Evolutionary conservation across 2,113 vertebrate species (phyloP), one percentile per base, ranked within the genome.

Genomic region (Micronisus gabar): DNA sequence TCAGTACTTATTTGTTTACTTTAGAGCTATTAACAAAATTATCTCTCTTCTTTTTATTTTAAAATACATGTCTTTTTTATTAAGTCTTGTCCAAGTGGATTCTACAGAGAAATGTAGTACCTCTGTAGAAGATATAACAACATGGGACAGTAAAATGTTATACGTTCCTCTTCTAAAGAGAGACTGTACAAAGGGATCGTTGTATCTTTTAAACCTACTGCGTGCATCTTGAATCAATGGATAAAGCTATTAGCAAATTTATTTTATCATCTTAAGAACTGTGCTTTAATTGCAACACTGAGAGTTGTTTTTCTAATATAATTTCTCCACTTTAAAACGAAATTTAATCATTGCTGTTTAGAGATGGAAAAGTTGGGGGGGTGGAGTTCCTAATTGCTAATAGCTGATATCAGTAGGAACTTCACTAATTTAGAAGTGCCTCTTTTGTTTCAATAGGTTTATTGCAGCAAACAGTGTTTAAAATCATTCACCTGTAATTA

Each of bases 391-490:
- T 97, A 97, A 97, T 97, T 97, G 94, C 96, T 97, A 97, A 96
- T 96, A 96, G 97, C 86, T 94, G 89, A 82, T 91, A 95, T 91
- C 91, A 91, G 96, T 96, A 90, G 84, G 93, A 97, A 91, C 95
- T 95, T 95, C 89, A 93, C 93, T 97, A 97, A 97, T 97, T 97
- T 90, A 96, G 93, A 96, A 97, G 94, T 96, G 93, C 93, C 97
- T 97, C 93, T 97, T 97, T 97, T 97, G 96, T 97, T 97, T 97
- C 94, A 91, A 95, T 97, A 73, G 96, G 86, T 83, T 97, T 96
- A 94, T 91, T 91, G 66, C 93, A 93, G 85, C 86, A 92, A 95
- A 87, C 88, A 93, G 68, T 97, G 94, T 82, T 97, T 97, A 91
- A 95, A 97, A 95, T 97, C 89, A 90, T 95, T 96, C 95, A 95